phyloP scores from a whole-genome alignment of 2,797 vertebrate genomes.

The Acropternis orthonyx region DNA sequence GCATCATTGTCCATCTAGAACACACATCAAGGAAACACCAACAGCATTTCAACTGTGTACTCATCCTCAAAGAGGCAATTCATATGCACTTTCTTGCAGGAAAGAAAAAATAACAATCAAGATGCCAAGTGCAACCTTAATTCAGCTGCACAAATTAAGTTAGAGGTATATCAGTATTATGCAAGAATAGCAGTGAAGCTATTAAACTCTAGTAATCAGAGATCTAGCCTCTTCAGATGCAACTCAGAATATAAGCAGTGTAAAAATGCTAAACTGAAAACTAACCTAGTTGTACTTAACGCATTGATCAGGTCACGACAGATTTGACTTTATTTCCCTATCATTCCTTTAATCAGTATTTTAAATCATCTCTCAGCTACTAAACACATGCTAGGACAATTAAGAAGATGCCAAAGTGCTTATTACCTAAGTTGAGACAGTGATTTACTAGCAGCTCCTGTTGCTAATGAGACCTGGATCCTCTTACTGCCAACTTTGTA shows the following conservation, averaged over 20 bases:
- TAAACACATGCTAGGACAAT: neutral
- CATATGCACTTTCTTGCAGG: neutral
- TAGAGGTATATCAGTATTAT: neutral
- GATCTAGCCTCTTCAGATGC: neutral
- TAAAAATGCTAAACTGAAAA: neutral
- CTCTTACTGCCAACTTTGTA: conserved; percentile 93
- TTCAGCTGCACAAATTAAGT: neutral
- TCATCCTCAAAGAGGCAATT: neutral
- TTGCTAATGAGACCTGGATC: conserved; percentile 92
- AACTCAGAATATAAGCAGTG: neutral
- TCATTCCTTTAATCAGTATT: neutral
- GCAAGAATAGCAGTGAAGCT: neutral
- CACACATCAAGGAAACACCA: neutral
- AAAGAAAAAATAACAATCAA: neutral
- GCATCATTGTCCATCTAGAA: neutral
- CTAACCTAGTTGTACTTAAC: neutral
- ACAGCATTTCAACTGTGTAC: neutral
- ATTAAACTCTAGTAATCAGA: neutral
- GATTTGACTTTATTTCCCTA: neutral
- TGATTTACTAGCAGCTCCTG: conserved; percentile 86
- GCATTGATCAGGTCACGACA: neutral
- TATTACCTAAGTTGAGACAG: conserved; percentile 87
- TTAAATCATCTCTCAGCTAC: neutral
- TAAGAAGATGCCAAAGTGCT: neutral
- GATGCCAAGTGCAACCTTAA: neutral